Conservation (phyloP, 1,140 invertebrate species). For the Leptonema lineaticorne region DNA sequence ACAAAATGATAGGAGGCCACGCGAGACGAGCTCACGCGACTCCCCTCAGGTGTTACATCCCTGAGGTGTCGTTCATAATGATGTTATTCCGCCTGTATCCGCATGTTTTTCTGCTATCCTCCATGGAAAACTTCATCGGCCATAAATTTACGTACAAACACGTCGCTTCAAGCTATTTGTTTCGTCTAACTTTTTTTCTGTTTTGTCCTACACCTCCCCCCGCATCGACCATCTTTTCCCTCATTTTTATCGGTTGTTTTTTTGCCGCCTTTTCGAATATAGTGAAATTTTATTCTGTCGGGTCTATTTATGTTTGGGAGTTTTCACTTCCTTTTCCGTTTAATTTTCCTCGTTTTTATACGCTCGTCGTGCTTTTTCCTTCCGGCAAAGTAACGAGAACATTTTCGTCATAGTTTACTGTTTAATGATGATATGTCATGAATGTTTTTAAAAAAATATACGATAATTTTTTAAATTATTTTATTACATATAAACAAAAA, state of each 20-base stretch:
- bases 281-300: conserved; percentile 26
- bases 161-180: conserved; percentile 38
- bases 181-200: conserved; percentile 25
- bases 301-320: conserved; percentile 31
- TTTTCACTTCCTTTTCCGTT: conserved; percentile 20
- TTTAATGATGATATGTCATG: no score
- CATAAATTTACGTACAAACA: conserved; percentile 40
- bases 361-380: background rate
- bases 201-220: background rate
- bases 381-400: no score
- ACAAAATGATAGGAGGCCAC: conserved; percentile 12
- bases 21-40: conserved; percentile 1
- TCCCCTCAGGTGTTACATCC: conserved; percentile 23
- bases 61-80: conserved; percentile 38
- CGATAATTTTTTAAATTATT: no score
- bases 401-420: no score
- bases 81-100: conserved; percentile 39
- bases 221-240: background rate
- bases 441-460: no score
- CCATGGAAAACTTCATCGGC: conserved; percentile 30
- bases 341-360: background rate
- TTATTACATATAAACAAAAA: no score
- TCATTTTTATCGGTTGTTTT: conserved; percentile 26
- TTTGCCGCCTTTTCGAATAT: conserved; percentile 2
- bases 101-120: conserved; percentile 30